Conservation (phyloP, 1,140 invertebrate species). For the Drosophila pseudoananassae region DNA sequence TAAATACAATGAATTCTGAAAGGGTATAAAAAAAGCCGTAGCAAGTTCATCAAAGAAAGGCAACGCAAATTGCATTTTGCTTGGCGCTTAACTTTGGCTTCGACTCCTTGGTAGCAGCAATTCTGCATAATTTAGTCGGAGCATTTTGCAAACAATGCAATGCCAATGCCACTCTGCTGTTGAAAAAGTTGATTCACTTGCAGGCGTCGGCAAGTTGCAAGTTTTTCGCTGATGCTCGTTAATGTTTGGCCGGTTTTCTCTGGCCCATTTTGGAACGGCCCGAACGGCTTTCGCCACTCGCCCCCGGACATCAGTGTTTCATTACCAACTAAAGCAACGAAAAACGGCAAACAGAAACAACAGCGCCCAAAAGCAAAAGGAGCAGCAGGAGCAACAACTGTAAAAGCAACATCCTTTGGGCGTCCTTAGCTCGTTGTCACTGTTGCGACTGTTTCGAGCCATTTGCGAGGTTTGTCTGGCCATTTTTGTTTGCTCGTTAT, state of each 20-base stretch:
- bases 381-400: constrained; percentile 10
- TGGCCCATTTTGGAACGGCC: constrained; percentile 6
- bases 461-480: constrained; percentile 18
- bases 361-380: constrained; percentile 12
- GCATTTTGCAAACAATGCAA: constrained; percentile 76
- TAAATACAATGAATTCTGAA: constrained; percentile 3
- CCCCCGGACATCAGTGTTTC: constrained; percentile 42
- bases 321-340: constrained; percentile 56
- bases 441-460: constrained; percentile 21
- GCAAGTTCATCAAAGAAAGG: constrained; percentile 53
- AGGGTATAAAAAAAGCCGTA: constrained; percentile 29
- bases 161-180: constrained; percentile 5
- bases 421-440: constrained; percentile 42
- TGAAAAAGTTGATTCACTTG: constrained; percentile 40
- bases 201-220: constrained; percentile 55
- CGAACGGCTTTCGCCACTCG: not conserved
- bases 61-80: constrained; percentile 67
- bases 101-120: constrained; percentile 35
- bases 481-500: constrained; percentile 53
- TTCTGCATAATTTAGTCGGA: constrained; percentile 78
- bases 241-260: constrained; percentile 67
- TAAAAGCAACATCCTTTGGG: constrained; percentile 33
- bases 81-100: constrained; percentile 71
- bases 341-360: constrained; percentile 46
- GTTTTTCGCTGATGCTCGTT: constrained; percentile 78